Evolutionary conservation across 1,140 invertebrate genomes (phyloP).

Genomic region (Drosophila saltans): DNA sequence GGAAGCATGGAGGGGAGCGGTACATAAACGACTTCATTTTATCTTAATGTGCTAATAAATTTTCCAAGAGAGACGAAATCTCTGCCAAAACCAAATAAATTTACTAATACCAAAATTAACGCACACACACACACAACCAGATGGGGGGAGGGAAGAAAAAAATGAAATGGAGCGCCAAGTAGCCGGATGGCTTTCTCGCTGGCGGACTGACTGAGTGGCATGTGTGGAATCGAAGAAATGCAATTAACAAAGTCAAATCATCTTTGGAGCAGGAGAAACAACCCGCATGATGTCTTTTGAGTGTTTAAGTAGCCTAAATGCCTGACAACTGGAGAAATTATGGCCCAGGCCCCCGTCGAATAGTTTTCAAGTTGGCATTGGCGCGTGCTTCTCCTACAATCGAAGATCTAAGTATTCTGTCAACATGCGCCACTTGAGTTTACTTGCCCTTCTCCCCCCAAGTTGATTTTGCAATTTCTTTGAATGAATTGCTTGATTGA

Average conservation of each 20-base stretch:
- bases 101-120: conserved; percentile 78
- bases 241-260: conserved; percentile 70
- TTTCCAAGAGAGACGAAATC: conserved; percentile 74
- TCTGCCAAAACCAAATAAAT: conserved; percentile 80
- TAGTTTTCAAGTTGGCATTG: conserved; percentile 62
- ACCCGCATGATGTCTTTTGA: conserved; percentile 65
- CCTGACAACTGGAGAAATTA: conserved; percentile 73
- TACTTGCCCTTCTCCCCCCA: conserved; percentile 9
- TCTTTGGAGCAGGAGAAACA: conserved; percentile 30
- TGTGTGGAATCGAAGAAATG: conserved; percentile 78
- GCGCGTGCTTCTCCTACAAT: conserved; percentile 62
- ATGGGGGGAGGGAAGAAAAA: conserved; percentile 19
- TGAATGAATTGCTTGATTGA: conserved; percentile 33
- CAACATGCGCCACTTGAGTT: conserved; percentile 71
- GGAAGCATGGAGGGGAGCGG: conserved; percentile 46
- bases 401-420: conserved; percentile 64
- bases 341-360: conserved; percentile 67
- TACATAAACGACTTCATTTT: conserved; percentile 80
- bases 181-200: conserved; percentile 24
- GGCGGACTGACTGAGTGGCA: conserved; percentile 59
- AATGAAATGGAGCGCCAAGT: conserved; percentile 73
- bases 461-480: conserved; percentile 45
- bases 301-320: conserved; percentile 79
- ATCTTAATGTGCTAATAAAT: conserved; percentile 81
- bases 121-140: conserved; percentile 14